Conservation (phyloP, 2,113 vertebrate genomes). For the Hiodon alosoides region DNA sequence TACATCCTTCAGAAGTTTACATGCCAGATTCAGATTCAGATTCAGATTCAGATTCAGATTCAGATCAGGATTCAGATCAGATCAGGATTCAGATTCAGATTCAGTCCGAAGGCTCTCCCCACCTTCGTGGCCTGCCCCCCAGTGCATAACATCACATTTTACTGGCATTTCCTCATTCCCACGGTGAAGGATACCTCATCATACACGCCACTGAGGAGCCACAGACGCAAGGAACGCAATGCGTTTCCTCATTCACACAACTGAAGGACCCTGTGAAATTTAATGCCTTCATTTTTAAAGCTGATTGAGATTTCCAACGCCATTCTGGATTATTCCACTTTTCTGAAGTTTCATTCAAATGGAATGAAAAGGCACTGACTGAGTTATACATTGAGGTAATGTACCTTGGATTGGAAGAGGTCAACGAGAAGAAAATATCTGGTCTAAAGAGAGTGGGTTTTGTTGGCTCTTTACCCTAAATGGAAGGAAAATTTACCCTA, state of each 20-base stretch:
- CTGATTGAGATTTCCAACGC: background rate
- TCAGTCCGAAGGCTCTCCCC: background rate
- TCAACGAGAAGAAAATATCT: constrained; percentile 10
- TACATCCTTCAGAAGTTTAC: too few species aligned
- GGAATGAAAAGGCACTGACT: background rate
- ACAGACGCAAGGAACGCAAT: background rate
- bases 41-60: too few species aligned
- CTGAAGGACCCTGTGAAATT: background rate
- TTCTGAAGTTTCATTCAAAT: constrained; percentile 13
- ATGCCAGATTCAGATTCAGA: too few species aligned
- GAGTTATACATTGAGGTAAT: constrained; percentile 2
- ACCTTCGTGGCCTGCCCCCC: background rate
- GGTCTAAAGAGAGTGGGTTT: background rate
- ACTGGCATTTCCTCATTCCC: background rate
- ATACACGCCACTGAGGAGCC: background rate
- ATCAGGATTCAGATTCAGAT: too few species aligned
- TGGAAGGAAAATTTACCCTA: too few species aligned
- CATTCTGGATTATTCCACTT: constrained; percentile 2
- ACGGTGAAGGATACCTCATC: background rate
- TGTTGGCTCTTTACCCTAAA: constrained; percentile 3
- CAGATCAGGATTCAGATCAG: too few species aligned
- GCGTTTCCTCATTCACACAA: too few species aligned
- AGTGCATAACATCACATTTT: background rate
- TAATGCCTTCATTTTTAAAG: background rate
- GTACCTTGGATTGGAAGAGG: constrained; percentile 1